Evolutionary conservation across 2,113 vertebrate genomes (phyloP), one percentile per base, ranked within the genome.

Genomic region (Anhinga anhinga): DNA sequence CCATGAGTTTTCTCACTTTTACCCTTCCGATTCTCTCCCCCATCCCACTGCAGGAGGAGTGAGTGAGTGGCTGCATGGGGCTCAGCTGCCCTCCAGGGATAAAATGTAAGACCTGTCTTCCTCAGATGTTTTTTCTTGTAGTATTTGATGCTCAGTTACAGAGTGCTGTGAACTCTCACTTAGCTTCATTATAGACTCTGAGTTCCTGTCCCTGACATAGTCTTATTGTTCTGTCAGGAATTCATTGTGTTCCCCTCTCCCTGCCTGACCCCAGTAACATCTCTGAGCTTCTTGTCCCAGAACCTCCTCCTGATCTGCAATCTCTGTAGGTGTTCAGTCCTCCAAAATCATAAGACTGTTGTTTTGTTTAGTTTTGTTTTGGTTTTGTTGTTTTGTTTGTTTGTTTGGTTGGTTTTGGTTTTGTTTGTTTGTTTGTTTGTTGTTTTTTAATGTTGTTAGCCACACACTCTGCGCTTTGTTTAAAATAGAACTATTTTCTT

Each of bases 211-310:
- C 29, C 34, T 92, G 52, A 52, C 9, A 86, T 70, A 59, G 10
- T 59, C 71, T 63, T 55, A 52, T 2, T 65, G 7, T 80, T 86
- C 58, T 86, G 45, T 56, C 58, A 61, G 56, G 52, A 86, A 94
- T 61, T 30, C 53, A 27, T 19, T 65, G 52, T 72, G 44, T 65
- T 77, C 2, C 1, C 16, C 4, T 1, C 4, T 17, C 47, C 38
- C 25, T 2, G 11, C 13, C 61, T 4, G 2, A 70, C 49, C 19
- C 3, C 42, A 7, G 1, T 69, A 32, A 86, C 0, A 0, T 59
- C 67, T 65, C 34, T 65, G 44, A 91, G 34, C 32, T 29, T 80
- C 53, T 65, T 84, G 72, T 88, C 26, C 36, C 53, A 88, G 58
- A 69, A 80, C 29, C 52, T 47, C 21, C 29, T 67, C 32, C 61